These are phyloP conservation scores for Campaea margaritaria DNA, from an alignment of 2,888 invertebrate species.

Conservation along the genomic window DNA sequence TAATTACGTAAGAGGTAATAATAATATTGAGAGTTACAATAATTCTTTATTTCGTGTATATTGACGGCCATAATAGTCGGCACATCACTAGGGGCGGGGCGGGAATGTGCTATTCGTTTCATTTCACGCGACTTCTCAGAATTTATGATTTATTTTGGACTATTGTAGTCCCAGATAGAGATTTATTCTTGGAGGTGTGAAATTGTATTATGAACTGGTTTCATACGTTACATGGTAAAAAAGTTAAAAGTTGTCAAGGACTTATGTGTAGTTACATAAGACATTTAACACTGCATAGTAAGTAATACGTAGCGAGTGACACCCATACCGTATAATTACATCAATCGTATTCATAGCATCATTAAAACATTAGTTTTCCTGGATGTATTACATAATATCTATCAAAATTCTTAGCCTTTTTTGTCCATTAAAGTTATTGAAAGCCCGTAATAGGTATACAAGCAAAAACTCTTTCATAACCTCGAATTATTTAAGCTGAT, in stretches of 20 bases:
- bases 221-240: no score
- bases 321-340: no score
- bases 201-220: no score
- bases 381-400: not conserved
- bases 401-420: not conserved
- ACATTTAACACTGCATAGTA: no score
- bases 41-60: no score
- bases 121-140: constrained; percentile 36
- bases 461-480: constrained; percentile 65
- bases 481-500: constrained; percentile 70
- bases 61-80: constrained; percentile 1
- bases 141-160: constrained; percentile 29
- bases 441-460: constrained; percentile 9
- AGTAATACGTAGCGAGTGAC: no score
- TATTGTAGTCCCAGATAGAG: not conserved
- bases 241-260: no score
- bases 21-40: no score
- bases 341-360: no score
- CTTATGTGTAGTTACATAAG: no score
- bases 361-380: no score
- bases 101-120: constrained; percentile 21
- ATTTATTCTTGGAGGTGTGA: not conserved
- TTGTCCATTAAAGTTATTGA: not conserved
- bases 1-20: no score
- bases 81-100: constrained; percentile 31